Evolutionary conservation across 2,797 vertebrate species (phyloP), one percentile per base, ranked within the genome.

Genomic region (Sebastes itinus): DNA sequence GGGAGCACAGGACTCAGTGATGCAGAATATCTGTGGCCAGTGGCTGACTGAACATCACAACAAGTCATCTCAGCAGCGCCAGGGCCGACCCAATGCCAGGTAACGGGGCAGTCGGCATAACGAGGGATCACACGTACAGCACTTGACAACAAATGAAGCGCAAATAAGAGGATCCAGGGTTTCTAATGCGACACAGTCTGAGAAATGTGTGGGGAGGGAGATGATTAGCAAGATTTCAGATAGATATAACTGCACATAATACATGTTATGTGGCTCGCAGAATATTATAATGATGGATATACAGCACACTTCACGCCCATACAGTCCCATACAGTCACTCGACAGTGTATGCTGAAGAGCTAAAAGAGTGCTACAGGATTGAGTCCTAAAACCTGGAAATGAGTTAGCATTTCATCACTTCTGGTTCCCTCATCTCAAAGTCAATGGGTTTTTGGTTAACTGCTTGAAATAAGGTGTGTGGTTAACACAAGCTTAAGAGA

Each of bases 21-120:
- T 99, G 90, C 96, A 95, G 77, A 96, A 97, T 54, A 99, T 99
- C 92, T 99, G 98, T 61, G 83, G 95, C 62, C 98, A 99, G 87
- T 99, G 99, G 99, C 97, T 99, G 74, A 91, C 96, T 0, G 97
- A 97, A 33, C 97, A 97, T 85, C 95, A 95, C 87, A 93, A 90
- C 86, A 96, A 91, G 69, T 33, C 88, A 0, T 18, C 93, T 33
- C 88, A 83, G 82, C 88, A 73, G 9, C 95, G 93, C 9, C 95
- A 90, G 61, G 83, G 90, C 27, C 94, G 90, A 60, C 55, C 81
- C 71, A 88, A 12, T 1, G 87, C 81, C 72, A 91, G 89, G 88
- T 94, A 84, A 86, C 70, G 18, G 72, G 3, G 2, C 30, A 5
- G 76, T 35, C 10, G 4, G 27, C 58, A 8, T 1, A 16, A 64